Conservation (phyloP, 37 sponge, comb jelly and placozoan genomes). For the Aplysina aerophoba region DNA sequence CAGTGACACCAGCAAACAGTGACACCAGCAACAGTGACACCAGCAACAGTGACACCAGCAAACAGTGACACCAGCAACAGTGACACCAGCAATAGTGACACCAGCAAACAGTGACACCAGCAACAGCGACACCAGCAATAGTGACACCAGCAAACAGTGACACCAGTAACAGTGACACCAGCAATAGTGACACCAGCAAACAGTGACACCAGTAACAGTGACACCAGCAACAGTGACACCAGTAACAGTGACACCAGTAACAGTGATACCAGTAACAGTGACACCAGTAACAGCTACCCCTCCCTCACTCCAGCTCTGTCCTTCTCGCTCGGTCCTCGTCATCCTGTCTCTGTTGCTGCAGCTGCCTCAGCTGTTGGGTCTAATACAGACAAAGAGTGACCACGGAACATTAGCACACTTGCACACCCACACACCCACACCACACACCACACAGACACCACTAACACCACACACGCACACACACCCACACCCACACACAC, state of each 20-base stretch:
- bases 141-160: too few relatives aligned
- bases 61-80: too few relatives aligned
- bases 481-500: constrained; percentile 3
- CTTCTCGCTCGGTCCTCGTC: constrained; percentile 1
- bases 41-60: too few relatives aligned
- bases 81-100: too few relatives aligned
- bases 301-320: neutral
- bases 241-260: too few relatives aligned
- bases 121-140: too few relatives aligned
- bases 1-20: neutral
- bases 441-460: neutral
- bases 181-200: too few relatives aligned
- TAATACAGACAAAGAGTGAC: neutral
- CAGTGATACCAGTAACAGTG: too few relatives aligned
- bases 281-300: neutral
- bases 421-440: neutral
- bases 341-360: neutral
- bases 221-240: too few relatives aligned
- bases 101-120: too few relatives aligned
- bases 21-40: neutral
- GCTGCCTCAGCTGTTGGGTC: neutral
- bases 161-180: too few relatives aligned
- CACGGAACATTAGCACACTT: neutral
- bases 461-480: neutral
- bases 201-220: too few relatives aligned